Evolutionary conservation across 1,140 invertebrate species (phyloP).

Genomic region (Artemia franciscana): DNA sequence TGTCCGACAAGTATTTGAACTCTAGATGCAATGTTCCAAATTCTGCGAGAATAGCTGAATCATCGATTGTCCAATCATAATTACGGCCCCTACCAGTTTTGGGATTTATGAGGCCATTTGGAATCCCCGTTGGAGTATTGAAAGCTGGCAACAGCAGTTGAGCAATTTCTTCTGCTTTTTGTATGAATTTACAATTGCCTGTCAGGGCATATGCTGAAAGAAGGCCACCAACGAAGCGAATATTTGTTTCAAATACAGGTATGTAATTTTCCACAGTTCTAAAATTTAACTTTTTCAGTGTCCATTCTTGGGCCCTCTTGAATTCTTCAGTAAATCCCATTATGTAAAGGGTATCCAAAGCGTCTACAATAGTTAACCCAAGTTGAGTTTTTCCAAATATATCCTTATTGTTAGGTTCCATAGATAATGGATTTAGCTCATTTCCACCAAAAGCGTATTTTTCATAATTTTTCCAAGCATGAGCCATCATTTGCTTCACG

Average conservation of each 20-base stretch:
- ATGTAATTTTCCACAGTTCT: constrained; percentile 37
- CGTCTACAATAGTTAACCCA: constrained; percentile 90
- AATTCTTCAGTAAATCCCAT: constrained; percentile 91
- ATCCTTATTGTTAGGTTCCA: constrained; percentile 64
- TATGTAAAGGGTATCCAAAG: constrained; percentile 84
- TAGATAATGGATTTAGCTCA: constrained; percentile 78
- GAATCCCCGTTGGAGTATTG: background rate
- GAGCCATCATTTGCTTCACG: too few species aligned
- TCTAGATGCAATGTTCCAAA: constrained; percentile 92
- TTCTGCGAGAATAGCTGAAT: constrained; percentile 88
- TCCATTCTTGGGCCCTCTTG: constrained; percentile 76
- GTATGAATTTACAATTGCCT: background rate
- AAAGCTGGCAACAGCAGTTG: constrained; percentile 7
- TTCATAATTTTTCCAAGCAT: constrained; percentile 80
- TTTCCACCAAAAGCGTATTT: constrained; percentile 95
- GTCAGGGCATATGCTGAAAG: background rate
- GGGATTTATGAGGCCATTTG: constrained; percentile 6
- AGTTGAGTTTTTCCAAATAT: constrained; percentile 71
- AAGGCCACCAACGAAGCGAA: too few species aligned
- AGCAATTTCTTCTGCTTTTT: background rate
- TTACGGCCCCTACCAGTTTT: constrained; percentile 47
- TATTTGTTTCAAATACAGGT: too few species aligned
- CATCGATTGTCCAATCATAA: constrained; percentile 88
- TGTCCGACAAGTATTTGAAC: constrained; percentile 79
- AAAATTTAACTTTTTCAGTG: constrained; percentile 62